phyloP scores from a whole-genome alignment of 1,140 invertebrate species.

The Anagrus nilaparvatae region DNA sequence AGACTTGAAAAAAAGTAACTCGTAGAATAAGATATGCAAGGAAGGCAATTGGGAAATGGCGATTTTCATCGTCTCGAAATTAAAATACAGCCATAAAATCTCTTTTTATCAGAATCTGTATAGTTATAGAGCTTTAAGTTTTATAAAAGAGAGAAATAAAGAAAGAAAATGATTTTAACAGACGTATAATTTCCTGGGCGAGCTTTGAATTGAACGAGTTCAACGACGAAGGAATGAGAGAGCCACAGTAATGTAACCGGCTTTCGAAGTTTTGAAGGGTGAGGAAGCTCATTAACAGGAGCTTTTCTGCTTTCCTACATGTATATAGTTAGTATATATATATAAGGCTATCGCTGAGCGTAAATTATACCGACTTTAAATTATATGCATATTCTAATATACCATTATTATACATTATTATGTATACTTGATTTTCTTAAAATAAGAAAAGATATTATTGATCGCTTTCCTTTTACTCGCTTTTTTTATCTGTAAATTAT shows the following conservation, averaged over 20 bases:
- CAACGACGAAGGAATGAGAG: constrained; percentile 25
- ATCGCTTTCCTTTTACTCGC: too few relatives aligned
- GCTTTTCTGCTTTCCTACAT: constrained; percentile 30
- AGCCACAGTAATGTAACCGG: constrained; percentile 26
- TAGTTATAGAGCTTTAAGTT: too few relatives aligned
- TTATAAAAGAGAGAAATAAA: too few relatives aligned
- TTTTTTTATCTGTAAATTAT: too few relatives aligned
- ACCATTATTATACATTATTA: too few relatives aligned
- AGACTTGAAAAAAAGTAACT: too few relatives aligned
- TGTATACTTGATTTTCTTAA: too few relatives aligned
- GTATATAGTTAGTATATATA: constrained; percentile 1
- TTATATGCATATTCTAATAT: too few relatives aligned
- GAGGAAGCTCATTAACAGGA: constrained; percentile 43
- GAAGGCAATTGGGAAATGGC: constrained; percentile 18
- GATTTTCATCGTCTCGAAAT: constrained; percentile 22
- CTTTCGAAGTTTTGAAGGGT: constrained; percentile 35
- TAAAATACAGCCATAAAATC: constrained; percentile 36
- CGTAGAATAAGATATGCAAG: too few relatives aligned
- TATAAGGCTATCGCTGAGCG: too few relatives aligned
- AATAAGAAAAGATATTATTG: too few relatives aligned
- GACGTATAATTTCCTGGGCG: constrained; percentile 41
- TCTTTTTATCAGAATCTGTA: constrained; percentile 35
- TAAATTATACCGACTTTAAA: too few relatives aligned
- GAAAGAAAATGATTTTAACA: constrained; percentile 28
- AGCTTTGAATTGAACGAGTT: constrained; percentile 35